Conservation (phyloP, 2,888 invertebrate genomes). For the Frankliniella fusca region DNA sequence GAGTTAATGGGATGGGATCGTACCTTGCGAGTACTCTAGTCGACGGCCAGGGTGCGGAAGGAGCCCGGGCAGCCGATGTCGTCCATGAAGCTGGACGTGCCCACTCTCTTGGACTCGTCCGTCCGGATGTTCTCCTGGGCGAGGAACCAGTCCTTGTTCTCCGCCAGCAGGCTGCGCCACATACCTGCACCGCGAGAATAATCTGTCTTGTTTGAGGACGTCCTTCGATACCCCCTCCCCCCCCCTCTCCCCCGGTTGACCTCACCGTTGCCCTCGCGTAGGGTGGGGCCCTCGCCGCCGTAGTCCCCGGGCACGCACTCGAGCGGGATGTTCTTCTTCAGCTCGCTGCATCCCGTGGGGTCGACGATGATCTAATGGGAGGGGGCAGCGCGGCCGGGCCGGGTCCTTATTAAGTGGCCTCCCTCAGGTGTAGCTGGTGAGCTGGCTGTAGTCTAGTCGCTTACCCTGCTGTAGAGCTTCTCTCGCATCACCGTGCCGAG, state of each 20-base stretch:
- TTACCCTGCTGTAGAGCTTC: conserved; percentile 72
- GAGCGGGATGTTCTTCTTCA: conserved; percentile 71
- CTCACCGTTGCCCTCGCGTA: conserved; percentile 42
- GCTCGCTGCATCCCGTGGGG: conserved; percentile 56
- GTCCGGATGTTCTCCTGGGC: conserved; percentile 41
- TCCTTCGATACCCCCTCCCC: not conserved
- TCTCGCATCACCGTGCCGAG: conserved; percentile 81
- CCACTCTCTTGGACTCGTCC: conserved; percentile 44
- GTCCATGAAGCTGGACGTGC: conserved; percentile 39
- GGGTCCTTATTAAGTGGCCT: not conserved
- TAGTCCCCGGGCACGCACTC: conserved; percentile 76
- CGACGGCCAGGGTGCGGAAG: conserved; percentile 45
- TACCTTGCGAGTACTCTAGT: conserved; percentile 37
- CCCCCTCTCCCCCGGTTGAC: conserved; percentile 34
- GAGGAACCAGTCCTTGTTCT: conserved; percentile 42
- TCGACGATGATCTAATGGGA: conserved; percentile 62
- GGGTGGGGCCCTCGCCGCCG: conserved; percentile 55
- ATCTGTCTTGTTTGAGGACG: not conserved
- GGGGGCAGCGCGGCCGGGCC: not conserved
- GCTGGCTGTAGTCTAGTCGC: conserved; percentile 37
- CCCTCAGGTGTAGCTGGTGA: not conserved
- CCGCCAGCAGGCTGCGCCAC: conserved; percentile 42
- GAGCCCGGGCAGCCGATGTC: conserved; percentile 44
- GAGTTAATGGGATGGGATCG: no score
- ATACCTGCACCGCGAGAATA: conserved; percentile 38